These are phyloP conservation scores for Rhopalosiphum maidis DNA, from an alignment of 1,140 invertebrate species.

Conservation along the genomic window DNA sequence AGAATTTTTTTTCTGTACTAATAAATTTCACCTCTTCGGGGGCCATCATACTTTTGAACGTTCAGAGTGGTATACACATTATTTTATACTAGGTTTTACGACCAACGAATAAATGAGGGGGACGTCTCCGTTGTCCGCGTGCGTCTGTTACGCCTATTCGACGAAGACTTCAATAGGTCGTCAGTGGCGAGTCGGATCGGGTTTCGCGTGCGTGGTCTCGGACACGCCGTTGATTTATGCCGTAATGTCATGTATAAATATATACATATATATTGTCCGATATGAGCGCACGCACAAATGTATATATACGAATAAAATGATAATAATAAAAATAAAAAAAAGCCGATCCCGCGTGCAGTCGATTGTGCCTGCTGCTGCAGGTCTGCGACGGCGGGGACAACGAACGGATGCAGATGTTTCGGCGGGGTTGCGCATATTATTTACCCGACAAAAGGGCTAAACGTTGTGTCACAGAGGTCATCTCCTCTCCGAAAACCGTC, in stretches of 20 bases:
- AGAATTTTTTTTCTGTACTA: background rate
- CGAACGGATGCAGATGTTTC: conserved; percentile 53
- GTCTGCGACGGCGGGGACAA: background rate
- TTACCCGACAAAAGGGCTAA: conserved; percentile 57
- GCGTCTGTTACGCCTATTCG: background rate
- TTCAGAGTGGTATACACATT: background rate
- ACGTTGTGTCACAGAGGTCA: conserved; percentile 56
- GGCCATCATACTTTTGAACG: background rate
- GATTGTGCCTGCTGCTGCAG: background rate
- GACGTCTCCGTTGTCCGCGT: background rate
- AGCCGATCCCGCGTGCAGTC: background rate
- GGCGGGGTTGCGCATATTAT: conserved; percentile 52
- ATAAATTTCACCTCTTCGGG: background rate
- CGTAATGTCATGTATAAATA: conserved; percentile 15
- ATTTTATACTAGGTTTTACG: conserved; percentile 3
- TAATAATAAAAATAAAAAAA: background rate
- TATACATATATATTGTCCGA: conserved; percentile 33
- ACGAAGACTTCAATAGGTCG: background rate
- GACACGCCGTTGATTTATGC: conserved; percentile 44
- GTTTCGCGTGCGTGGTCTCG: conserved; percentile 38
- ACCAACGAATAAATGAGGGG: background rate
- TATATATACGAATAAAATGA: background rate
- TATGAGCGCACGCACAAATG: background rate
- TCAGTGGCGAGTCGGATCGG: background rate
- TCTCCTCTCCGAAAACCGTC: conserved; percentile 46